A percentile compares a stretch with the other conserved stretches of the same genome.
phyloP scores from a whole-genome alignment of 2,888 invertebrate species.

The Lordiphosa andalusiaca region DNA sequence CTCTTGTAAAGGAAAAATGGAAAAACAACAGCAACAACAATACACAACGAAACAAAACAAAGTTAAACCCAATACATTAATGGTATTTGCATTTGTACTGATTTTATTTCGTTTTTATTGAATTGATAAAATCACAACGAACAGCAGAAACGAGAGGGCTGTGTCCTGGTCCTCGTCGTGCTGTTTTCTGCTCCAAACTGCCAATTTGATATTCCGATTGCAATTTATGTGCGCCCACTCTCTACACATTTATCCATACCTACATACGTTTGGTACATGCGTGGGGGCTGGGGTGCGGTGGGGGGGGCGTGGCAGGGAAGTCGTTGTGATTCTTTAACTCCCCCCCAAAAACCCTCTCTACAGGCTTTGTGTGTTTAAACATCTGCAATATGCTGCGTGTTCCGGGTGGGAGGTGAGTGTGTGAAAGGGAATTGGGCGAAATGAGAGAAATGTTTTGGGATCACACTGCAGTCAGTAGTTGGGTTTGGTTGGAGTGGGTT shows the following conservation, averaged over 20 bases:
- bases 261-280: conserved; percentile 15
- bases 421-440: conserved; percentile 20
- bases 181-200: conserved; percentile 40
- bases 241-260: conserved; percentile 15
- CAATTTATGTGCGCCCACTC: conserved; percentile 62
- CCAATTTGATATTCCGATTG: conserved; percentile 73
- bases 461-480: conserved; percentile 38
- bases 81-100: conserved; percentile 78
- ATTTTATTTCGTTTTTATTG: conserved; percentile 79
- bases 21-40: conserved; percentile 6
- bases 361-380: conserved; percentile 56
- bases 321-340: conserved; percentile 55
- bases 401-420: conserved; percentile 22
- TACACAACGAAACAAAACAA: conserved; percentile 51
- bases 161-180: conserved; percentile 12
- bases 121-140: conserved; percentile 77
- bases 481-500: background rate
- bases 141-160: conserved; percentile 35
- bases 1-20: conserved; percentile 11
- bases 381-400: conserved; percentile 68
- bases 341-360: conserved; percentile 10
- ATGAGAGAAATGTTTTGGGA: conserved; percentile 31
- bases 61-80: conserved; percentile 76
- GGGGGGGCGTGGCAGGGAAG: conserved; percentile 33
- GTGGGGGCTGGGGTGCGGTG: conserved; percentile 20